These are phyloP conservation scores for Brachionus asplanchnoidis DNA, from an alignment of 1,140 invertebrate genomes.

Conservation along the genomic window DNA sequence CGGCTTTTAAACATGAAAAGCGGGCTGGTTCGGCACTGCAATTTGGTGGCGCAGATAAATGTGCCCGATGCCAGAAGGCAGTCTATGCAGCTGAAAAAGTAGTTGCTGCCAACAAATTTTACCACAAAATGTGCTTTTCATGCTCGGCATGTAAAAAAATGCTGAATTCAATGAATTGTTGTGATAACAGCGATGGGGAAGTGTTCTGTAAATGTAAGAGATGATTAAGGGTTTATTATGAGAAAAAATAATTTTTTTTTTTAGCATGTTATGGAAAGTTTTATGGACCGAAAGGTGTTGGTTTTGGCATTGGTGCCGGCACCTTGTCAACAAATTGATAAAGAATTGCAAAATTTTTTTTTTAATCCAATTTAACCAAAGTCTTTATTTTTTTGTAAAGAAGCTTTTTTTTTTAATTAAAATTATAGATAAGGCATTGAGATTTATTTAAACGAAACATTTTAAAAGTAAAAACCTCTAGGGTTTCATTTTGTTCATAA, in stretches of 20 bases:
- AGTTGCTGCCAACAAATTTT: constrained; percentile 65
- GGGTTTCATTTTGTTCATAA: background rate
- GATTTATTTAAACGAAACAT: background rate
- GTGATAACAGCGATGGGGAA: constrained; percentile 38
- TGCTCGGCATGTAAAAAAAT: constrained; percentile 25
- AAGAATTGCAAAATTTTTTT: background rate
- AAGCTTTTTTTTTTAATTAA: background rate
- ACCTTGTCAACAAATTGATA: constrained; percentile 15
- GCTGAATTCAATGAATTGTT: constrained; percentile 38
- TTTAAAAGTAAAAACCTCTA: background rate
- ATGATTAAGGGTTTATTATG: background rate
- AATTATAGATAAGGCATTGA: background rate
- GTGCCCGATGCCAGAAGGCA: constrained; percentile 94
- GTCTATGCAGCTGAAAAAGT: constrained; percentile 98
- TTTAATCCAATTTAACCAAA: background rate
- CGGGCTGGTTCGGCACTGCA: background rate
- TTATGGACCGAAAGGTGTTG: constrained; percentile 88
- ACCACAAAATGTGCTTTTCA: constrained; percentile 30
- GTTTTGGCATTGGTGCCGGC: constrained; percentile 68
- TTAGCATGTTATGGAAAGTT: constrained; percentile 75
- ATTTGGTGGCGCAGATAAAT: constrained; percentile 54
- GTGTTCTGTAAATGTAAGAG: constrained; percentile 27
- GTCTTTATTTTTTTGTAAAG: background rate
- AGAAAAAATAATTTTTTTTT: background rate
- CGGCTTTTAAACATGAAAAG: constrained; percentile 23